Evolutionary conservation across 1,140 invertebrate genomes (phyloP), one percentile per base, ranked within the genome.

Genomic region (Triops cancriformis): DNA sequence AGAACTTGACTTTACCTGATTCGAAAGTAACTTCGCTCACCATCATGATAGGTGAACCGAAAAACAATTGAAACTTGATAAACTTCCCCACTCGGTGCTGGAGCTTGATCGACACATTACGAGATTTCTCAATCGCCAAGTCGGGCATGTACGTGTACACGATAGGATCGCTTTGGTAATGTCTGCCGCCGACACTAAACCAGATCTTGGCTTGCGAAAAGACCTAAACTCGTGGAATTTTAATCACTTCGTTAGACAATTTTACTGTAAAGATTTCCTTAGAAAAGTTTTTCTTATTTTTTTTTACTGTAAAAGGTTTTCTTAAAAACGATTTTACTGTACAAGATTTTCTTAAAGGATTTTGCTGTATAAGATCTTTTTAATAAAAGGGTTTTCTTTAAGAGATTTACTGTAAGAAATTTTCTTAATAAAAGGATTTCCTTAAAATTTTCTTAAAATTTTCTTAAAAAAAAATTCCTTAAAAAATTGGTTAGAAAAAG

Each of bases 21-120:
- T 91, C 89, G 82, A 93, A 93, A 77, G 89, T 88, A 75, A 96
- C 89, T 85, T 96, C 94, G 82, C 93, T 94, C 80, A 97, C 88
- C 86, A 96, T 89, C 80, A 97, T 91, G 94, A 94, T 96, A 79
- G 89, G 87, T 7, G 91, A 87, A 73, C 92, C 91, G 83, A 96
- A 96, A 85, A 91, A 93, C 31, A 96, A 87, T 82, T 93, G 91
- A 72, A 95, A 85, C 83, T 92, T 92, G 42, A 95, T 84, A 83
- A 89, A 93, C 78, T 88, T 87, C 73, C 91, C 94, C 27, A 93
- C 86, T 42, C 91, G 87, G 82, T 94, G 89, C 82, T 93, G 90
- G 72, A 96, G 87, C 82, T 91, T 91, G 81, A 97, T 91, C 80
- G 91, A 91, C 79, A 96, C 91, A 82, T 94, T 91, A 73, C 94